Evolutionary conservation across 1,140 invertebrate species (phyloP).

Genomic region (Euschistus heros): DNA sequence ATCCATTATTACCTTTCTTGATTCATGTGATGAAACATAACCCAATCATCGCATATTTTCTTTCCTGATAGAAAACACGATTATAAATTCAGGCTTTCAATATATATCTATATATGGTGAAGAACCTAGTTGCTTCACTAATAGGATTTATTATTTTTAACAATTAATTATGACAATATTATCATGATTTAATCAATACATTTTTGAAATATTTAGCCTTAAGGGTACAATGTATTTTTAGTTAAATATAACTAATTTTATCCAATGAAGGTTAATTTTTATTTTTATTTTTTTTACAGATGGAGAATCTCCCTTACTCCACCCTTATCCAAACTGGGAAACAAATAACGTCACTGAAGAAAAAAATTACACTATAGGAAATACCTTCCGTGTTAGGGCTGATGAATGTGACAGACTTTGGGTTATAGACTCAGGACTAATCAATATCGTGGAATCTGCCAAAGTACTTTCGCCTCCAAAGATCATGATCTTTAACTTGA

Average conservation of each 20-base stretch:
- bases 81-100: too few species aligned
- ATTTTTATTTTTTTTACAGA: conserved; percentile 40
- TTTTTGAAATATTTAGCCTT: too few species aligned
- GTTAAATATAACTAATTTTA: not conserved
- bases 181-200: not conserved
- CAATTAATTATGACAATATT: too few species aligned
- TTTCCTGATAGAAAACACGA: too few species aligned
- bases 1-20: too few species aligned
- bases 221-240: too few species aligned
- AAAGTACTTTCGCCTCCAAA: conserved; percentile 44
- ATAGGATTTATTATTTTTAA: too few species aligned
- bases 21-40: too few species aligned
- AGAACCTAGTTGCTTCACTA: too few species aligned
- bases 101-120: too few species aligned
- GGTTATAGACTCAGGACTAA: conserved; percentile 61
- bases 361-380: conserved; percentile 45
- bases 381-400: conserved; percentile 56
- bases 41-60: too few species aligned
- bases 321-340: conserved; percentile 63
- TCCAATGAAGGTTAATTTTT: not conserved
- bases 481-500: conserved; percentile 60
- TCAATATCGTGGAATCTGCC: conserved; percentile 47
- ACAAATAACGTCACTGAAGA: conserved; percentile 41
- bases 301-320: conserved; percentile 47
- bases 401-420: conserved; percentile 63